Evolutionary conservation across 2,113 vertebrate genomes (phyloP).

Genomic region (Arvicanthis niloticus): DNA sequence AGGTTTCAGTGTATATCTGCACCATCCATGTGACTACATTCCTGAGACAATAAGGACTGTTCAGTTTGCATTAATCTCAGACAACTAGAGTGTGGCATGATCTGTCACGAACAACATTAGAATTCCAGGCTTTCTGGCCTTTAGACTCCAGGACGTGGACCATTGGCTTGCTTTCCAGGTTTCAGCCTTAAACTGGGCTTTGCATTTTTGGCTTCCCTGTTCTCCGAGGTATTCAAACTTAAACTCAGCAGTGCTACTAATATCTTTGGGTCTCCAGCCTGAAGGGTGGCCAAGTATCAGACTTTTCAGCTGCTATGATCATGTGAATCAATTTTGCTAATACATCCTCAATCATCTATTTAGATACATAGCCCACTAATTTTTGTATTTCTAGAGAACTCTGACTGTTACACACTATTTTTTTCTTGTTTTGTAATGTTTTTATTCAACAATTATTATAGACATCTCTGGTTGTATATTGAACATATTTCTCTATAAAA

Average conservation of each 20-base stretch:
- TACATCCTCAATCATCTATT: background rate
- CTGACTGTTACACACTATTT: background rate
- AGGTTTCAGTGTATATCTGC: background rate
- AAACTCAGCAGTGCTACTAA: background rate
- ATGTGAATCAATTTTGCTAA: background rate
- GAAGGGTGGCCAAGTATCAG: too few relatives aligned
- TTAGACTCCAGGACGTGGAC: too few relatives aligned
- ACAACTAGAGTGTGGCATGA: background rate
- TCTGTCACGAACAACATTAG: background rate
- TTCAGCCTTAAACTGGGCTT: background rate
- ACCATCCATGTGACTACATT: background rate
- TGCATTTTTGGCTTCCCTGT: rapidly evolving
- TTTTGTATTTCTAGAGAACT: background rate
- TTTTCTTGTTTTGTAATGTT: background rate
- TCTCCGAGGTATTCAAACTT: background rate
- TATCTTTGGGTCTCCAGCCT: background rate
- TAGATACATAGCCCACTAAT: background rate
- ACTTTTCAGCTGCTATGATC: background rate
- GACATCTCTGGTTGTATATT: background rate
- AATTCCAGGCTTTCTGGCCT: background rate
- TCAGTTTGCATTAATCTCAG: too few relatives aligned
- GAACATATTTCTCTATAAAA: background rate
- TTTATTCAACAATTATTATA: background rate
- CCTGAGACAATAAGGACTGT: background rate
- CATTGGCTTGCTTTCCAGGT: background rate